Evolutionary conservation across 1,140 invertebrate genomes (phyloP).

Genomic region (Conopomorpha cramerella): DNA sequence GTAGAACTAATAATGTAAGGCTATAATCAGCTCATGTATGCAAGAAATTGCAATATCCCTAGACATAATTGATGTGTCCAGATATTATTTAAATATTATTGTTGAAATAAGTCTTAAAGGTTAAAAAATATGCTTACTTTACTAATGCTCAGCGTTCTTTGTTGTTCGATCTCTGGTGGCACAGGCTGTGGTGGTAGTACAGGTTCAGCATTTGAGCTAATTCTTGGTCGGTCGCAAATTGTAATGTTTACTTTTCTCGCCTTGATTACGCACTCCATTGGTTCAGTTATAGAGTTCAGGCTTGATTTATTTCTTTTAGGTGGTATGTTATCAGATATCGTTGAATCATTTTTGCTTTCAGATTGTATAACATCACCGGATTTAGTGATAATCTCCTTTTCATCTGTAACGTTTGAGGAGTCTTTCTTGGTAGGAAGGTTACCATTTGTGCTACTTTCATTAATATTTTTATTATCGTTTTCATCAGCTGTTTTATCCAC

Average conservation of each 20-base stretch:
- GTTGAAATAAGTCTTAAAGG: too few relatives aligned
- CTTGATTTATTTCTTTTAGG: slow-evolving; percentile 11
- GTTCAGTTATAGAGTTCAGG: slow-evolving; percentile 8
- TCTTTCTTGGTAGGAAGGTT: slow-evolving; percentile 5
- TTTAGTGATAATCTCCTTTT: too few relatives aligned
- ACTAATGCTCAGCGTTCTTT: slow-evolving; percentile 75
- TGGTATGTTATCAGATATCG: slow-evolving; percentile 6
- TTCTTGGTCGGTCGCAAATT: slow-evolving; percentile 60
- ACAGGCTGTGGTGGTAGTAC: slow-evolving; percentile 63
- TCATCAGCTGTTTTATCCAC: slow-evolving; percentile 4
- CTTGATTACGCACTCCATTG: slow-evolving; percentile 34
- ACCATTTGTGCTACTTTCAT: slow-evolving; percentile 6
- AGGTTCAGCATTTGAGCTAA: slow-evolving; percentile 49
- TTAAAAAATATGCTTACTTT: slow-evolving; percentile 71
- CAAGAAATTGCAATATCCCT: too few relatives aligned
- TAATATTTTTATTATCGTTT: slow-evolving; percentile 5
- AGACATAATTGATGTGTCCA: too few relatives aligned
- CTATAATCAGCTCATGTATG: too few relatives aligned
- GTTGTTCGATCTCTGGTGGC: slow-evolving; percentile 75
- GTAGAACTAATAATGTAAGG: too few relatives aligned
- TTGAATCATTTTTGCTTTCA: not conserved
- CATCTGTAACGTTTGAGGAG: slow-evolving; percentile 1
- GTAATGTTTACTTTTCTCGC: slow-evolving; percentile 57
- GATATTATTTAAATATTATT: too few relatives aligned
- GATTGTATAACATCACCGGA: too few relatives aligned